Evolutionary conservation across 2,113 vertebrate species (phyloP), one percentile per base, ranked within the genome.

Genomic region (Cyphomyrus plagiostoma): DNA sequence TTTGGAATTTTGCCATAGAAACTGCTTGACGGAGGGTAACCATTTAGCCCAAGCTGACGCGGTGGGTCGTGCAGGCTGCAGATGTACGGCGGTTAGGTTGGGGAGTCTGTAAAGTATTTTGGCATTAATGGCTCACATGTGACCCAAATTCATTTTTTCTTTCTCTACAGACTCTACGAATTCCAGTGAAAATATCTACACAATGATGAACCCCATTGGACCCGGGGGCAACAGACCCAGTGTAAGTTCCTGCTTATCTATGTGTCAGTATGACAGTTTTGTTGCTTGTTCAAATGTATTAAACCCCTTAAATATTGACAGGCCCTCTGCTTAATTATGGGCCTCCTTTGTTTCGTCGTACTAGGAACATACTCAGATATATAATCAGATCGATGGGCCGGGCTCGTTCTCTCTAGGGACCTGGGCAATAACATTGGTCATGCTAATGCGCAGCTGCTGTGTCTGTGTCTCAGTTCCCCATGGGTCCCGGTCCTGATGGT

Each of bases 141-240:
- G 62, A 66, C 62, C 62, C n/a, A 11, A 30, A 30, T 30, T 70
- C 26, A 13, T 50, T 8, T 52, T 42, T 17, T 46, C 30, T 74
- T 21, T 83, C 58, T 82, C 88, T 10, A 23, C 88, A 97, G 97
- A 97, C 93, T 97, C 98, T 74, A 98, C 97, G 88, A 98, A 97
- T 92, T 98, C 97, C 92, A 97, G 98, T 58, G 97, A 98, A 94
- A 98, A 96, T 93, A 97, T 98, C 94, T 98, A 97, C 94, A 97
- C 97, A 48, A 95, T 98, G 95, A 98, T 98, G 96, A 98, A 97
- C 92, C 96, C 98, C 30, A 96, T 97, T 0, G 97, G 96, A 70
- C 96, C 96, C 0, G 94, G 96, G 9, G 94, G 96, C 42, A 96
- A 94, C 93, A 93, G 98, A 92, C 94, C 97, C 74, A 97, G 95